Evolutionary conservation across 2,888 invertebrate species (phyloP).

Genomic region (Athetis lepigone): DNA sequence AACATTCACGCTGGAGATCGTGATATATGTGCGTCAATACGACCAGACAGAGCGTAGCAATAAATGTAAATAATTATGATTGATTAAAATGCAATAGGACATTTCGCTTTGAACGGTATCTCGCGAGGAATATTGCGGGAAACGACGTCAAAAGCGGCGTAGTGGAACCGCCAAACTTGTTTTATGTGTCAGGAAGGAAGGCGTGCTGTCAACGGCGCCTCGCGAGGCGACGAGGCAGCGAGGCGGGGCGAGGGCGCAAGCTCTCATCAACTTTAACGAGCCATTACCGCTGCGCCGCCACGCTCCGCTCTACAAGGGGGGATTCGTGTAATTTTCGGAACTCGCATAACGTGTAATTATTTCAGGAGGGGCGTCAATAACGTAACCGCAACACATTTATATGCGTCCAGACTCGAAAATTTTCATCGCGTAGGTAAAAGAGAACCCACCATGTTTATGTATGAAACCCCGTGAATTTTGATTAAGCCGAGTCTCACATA

Average conservation of each 20-base stretch:
- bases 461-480: constrained; percentile 56
- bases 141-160: constrained; percentile 46
- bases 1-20: constrained; percentile 49
- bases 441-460: constrained; percentile 59
- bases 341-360: constrained; percentile 88
- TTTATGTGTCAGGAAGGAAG: constrained; percentile 73
- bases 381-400: constrained; percentile 82
- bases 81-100: constrained; percentile 46
- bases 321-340: constrained; percentile 86
- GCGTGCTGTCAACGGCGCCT: constrained; percentile 72
- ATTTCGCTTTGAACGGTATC: constrained; percentile 48
- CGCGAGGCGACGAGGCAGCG: constrained; percentile 70
- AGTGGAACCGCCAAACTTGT: constrained; percentile 67
- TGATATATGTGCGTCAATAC: constrained; percentile 53
- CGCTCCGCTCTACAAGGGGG: constrained; percentile 73
- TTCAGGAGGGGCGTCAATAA: constrained; percentile 85
- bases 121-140: constrained; percentile 43
- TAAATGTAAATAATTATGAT: constrained; percentile 55
- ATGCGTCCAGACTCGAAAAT: constrained; percentile 71
- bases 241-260: constrained; percentile 78
- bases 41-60: constrained; percentile 43
- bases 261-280: constrained; percentile 90
- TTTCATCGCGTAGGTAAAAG: constrained; percentile 60
- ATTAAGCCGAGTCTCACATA: constrained; percentile 50
- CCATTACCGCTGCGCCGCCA: constrained; percentile 80